Conservation (phyloP, 2,888 invertebrate genomes). For the Limnephilus rhombicus region DNA sequence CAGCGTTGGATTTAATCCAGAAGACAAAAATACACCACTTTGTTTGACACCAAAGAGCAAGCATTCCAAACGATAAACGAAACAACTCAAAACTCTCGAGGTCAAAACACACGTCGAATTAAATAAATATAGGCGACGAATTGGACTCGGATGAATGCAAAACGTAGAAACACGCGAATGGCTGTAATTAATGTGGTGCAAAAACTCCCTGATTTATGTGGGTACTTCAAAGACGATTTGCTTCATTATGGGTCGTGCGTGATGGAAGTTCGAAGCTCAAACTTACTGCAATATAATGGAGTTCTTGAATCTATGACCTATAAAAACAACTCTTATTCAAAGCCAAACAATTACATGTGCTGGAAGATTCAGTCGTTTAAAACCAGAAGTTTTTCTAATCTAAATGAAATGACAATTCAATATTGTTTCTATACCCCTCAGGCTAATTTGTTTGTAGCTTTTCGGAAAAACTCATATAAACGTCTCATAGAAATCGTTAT, state of each 20-base stretch:
- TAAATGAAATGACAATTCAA: no score
- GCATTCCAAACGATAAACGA: not conserved
- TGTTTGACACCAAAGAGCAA: not conserved
- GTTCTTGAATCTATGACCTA: no score
- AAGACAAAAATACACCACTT: constrained; percentile 18
- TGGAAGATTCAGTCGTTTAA: not conserved
- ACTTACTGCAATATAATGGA: no score
- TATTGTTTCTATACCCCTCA: no score
- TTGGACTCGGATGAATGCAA: not conserved
- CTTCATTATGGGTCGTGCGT: no score
- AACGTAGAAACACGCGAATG: not conserved
- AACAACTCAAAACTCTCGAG: not conserved
- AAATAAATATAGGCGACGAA: not conserved
- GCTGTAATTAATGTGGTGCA: no score
- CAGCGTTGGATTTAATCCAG: constrained; percentile 35
- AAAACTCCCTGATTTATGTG: no score
- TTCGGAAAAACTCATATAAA: no score
- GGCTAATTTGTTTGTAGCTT: no score
- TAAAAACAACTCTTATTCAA: not conserved
- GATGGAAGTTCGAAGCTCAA: no score
- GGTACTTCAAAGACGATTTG: no score
- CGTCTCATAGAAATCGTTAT: no score
- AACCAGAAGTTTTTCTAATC: not conserved
- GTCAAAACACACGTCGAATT: not conserved
- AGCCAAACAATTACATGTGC: not conserved